phyloP scores from a whole-genome alignment of 2,113 vertebrate genomes.

The Heterotilapia buettikoferi region DNA sequence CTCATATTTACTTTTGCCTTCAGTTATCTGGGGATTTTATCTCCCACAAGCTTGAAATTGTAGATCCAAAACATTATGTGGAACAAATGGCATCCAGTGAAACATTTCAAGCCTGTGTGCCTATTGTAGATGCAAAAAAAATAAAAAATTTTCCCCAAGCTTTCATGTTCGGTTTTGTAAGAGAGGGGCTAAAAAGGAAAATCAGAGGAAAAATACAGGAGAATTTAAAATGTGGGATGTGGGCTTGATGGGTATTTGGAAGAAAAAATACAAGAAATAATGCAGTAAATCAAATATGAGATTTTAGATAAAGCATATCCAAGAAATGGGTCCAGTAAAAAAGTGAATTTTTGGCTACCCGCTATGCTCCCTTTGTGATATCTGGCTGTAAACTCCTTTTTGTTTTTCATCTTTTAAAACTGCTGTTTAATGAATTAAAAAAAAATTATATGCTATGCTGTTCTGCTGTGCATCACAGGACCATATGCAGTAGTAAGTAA shows the following conservation, averaged over 20 bases:
- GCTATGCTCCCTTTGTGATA: neutral
- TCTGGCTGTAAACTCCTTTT: neutral
- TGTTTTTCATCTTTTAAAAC: neutral
- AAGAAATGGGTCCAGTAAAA: neutral
- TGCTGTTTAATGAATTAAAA: neutral
- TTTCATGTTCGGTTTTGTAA: neutral
- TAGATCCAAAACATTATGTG: neutral
- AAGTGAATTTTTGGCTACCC: neutral
- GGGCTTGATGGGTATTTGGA: neutral
- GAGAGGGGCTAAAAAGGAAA: neutral
- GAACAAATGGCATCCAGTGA: neutral
- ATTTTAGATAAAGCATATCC: neutral
- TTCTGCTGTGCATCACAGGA: neutral
- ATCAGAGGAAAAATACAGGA: neutral
- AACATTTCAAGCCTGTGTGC: neutral
- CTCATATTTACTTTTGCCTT: neutral
- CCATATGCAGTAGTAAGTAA: neutral
- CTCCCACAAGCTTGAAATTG: slow-evolving; percentile 1
- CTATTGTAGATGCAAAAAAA: neutral
- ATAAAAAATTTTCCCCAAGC: neutral
- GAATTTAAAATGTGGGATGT: neutral
- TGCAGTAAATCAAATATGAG: neutral
- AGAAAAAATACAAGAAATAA: neutral
- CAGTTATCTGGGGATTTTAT: slow-evolving; percentile 5
- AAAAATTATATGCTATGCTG: neutral